Percentiles rank a stretch among this genome's conserved stretches.
phyloP scores from a whole-genome alignment of 2,113 vertebrate genomes.

The Ailuropoda melanoleuca region DNA sequence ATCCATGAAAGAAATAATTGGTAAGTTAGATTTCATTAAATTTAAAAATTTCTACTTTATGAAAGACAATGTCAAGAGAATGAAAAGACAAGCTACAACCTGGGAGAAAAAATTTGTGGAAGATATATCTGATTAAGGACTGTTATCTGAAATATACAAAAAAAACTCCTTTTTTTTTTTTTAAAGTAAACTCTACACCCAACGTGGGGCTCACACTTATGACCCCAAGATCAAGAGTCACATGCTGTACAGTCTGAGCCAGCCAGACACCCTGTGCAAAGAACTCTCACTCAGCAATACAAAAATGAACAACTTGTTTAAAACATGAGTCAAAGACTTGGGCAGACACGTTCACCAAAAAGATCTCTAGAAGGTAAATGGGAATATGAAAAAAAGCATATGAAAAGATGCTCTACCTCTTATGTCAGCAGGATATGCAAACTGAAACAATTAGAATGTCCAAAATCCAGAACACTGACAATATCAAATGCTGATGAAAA shows the following conservation, averaged over 20 bases:
- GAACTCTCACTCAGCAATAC: not conserved
- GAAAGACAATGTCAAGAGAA: not conserved
- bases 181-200: not conserved
- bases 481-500: not conserved
- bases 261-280: not conserved
- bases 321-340: not conserved
- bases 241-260: not conserved
- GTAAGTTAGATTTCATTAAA: not conserved
- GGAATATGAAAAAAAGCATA: not conserved
- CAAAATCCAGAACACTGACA: not conserved
- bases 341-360: not conserved
- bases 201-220: not conserved
- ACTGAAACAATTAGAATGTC: not conserved
- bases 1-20: not conserved
- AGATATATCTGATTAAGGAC: not conserved
- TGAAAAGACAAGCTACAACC: not conserved
- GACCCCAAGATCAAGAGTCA: not conserved
- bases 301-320: not conserved
- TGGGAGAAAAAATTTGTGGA: not conserved
- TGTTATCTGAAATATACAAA: not conserved
- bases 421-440: not conserved
- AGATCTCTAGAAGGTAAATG: not conserved
- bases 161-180: not conserved
- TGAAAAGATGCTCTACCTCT: not conserved
- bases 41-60: not conserved